Base-by-base conservation (phyloP, 2,797 vertebrate genomes). In the Aulostomus chinensis region DNA sequence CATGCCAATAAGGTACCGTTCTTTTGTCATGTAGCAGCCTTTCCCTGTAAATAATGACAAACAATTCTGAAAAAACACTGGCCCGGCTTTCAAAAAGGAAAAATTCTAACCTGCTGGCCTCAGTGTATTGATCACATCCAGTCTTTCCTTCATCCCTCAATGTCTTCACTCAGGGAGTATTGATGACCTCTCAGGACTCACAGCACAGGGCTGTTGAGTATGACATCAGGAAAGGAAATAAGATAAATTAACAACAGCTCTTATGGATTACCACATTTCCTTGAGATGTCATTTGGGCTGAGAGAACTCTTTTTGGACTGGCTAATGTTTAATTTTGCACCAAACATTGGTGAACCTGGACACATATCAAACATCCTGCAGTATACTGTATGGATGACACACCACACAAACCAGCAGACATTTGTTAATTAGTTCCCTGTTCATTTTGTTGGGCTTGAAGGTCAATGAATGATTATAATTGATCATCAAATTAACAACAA, bases 101-200 rank as follows among this genome's bases (percentile, higher is more conserved):
- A 43, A 14, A 45, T 32, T 36, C 22, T 4, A 62, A 50, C 14
- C 29, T 36, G 7, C 3, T 28, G 46, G 49, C 39, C 43, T 37
- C 35, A 47, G 31, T 10, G 32, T 64, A 76, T 62, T 14, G 55
- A 83, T 63, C 55, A 14, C 22, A 55, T 49, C 12, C 28, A 33
- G 41, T n/a, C 24, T 10, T 20, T 22, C 22, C 10, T 5, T 41
- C 17, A 41, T 31, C 28, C 38, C 13, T 29, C 28, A 35, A 4
- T 5, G 3, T 58, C 17, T 58, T 46, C 63, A 65, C 56, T 56
- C 5, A 8, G 41, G 51, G 34, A 59, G 32, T 69, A 75, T 66
- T 54, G 50, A 70, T 67, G 45, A 54, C 41, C 47, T 43, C 16
- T 28, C 36, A 25, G 47, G 24, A 41, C 34, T 49, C 13, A 41